Base-by-base conservation (phyloP, 2,797 vertebrate species). In the Malacoctenus gilli region DNA sequence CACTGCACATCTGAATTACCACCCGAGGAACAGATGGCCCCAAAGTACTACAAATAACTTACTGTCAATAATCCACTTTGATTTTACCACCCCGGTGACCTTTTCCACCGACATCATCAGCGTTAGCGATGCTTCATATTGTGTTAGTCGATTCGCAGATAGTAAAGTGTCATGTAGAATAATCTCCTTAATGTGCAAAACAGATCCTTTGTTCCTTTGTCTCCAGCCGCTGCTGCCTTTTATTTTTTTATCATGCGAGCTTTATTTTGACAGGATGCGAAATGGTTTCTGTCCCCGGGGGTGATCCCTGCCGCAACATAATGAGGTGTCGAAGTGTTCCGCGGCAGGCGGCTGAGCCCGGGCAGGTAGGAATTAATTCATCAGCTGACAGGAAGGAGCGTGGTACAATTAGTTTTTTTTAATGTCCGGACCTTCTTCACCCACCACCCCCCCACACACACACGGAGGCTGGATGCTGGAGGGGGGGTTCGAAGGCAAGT, bases 311-410 rank as follows among this genome's bases (percentile, higher is more conserved):
- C 58, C 41, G 65, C 28, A 46, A 49, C 58, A 50, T 70, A 82
- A 82, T 66, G 70, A 82, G 75, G 37, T 49, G 51, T 41, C 75
- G 39, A 70, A 62, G 56, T 63, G 48, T 49, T 68, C 71, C 56
- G 72, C 60, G 18, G 63, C 59, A 37, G 38, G 41, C n/a, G 5
- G 32, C 52, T 43, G 64, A 67, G 56, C 41, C 51, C 40, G 59
- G 32, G 49, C 59, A 59, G 68, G 55, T 58, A 54, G 43, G 46
- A 59, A 74, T 72, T 21, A 77, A 80, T 72, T 62, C 53, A 77
- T 76, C 68, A 57, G 22, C 69, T 72, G 81, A 79, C 70, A 75
- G 59, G 38, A 69, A 49, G 47, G 75, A 67, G 54, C 72, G 59
- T 2, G 25, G 59, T 32, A 70, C 52, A 65, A 77, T 78, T 83